A percentile compares a stretch with the other conserved stretches of the same genome.
phyloP scores from a whole-genome alignment of 2,797 vertebrate species.

The Geotrypetes seraphini region DNA sequence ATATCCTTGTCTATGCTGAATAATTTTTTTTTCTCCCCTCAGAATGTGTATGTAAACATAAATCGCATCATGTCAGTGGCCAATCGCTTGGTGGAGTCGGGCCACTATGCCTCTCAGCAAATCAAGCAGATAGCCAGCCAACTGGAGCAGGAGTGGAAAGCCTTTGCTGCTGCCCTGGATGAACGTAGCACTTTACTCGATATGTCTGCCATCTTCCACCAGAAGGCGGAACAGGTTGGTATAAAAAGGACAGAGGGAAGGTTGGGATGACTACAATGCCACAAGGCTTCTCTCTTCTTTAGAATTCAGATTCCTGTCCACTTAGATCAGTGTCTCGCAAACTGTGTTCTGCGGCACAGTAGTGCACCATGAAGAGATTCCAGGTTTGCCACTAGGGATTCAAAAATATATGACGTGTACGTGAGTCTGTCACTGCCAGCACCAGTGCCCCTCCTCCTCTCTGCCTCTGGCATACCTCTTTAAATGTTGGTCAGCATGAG shows the following conservation, averaged over 20 bases:
- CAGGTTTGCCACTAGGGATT: no score
- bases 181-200: constrained; percentile 91
- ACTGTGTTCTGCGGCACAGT: no score
- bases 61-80: constrained; percentile 97
- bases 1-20: background rate
- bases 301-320: no score
- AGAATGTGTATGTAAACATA: constrained; percentile 98
- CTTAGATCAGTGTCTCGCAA: no score
- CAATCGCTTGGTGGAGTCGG: constrained; percentile 88
- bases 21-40: background rate
- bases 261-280: background rate
- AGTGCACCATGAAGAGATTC: no score
- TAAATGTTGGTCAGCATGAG: no score
- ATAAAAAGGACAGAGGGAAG: background rate
- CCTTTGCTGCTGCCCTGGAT: constrained; percentile 88
- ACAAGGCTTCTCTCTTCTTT: no score
- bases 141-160: constrained; percentile 96
- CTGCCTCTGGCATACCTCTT: no score
- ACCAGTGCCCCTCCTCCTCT: no score
- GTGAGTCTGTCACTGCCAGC: no score
- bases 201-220: constrained; percentile 94
- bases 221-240: constrained; percentile 93
- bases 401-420: no score
- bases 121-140: constrained; percentile 95
- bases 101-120: constrained; percentile 94